Base-by-base conservation (phyloP, 2,797 vertebrate species). In the Hozukius guyotensis region DNA sequence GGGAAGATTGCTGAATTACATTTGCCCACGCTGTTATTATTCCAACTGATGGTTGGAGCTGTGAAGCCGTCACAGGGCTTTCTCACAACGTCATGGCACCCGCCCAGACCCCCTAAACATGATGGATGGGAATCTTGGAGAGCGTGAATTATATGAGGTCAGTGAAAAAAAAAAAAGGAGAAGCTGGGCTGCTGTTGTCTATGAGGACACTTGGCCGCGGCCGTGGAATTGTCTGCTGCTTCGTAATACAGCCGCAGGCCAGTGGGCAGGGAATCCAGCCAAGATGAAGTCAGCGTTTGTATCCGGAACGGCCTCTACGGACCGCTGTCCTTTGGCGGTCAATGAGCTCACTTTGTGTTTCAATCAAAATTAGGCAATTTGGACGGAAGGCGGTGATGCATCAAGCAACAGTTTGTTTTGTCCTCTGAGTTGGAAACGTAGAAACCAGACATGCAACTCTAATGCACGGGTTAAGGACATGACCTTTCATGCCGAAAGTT, bases 211-310 rank as follows among this genome's bases (percentile, higher is more conserved):
- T 87, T 87, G 88, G 88, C 90, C 73, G 69, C 74, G 62, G 78
- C 57, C 63, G 4, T n/a, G n/a, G 62, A 85, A 86, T 78, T 67
- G 77, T 88, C 84, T 85, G 64, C 81, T 85, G 87, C 86, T 91
- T 76, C 78, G 83, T 90, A 82, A 91, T 75, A 57, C 73, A 64
- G 83, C 82, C 34, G 20, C 53, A 63, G 83, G 85, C 87, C 77
- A 80, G 79, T 71, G 78, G 71, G 73, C 82, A 87, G 87, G 84
- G 90, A 88, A 16, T 49, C 77, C 68, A 85, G 92, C 92, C 92
- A 92, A 88, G 84, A 92, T 87, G 86, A 92, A 88, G 87, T 87
- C 92, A 87, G 82, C 67, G 85, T 85, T 88, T 78, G 84, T 80
- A 72, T 80, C 86, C 16, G 20, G 36, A 82, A 73, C 49, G 49